Percentiles rank a stretch among this genome's conserved stretches.
phyloP scores from a whole-genome alignment of 2,113 vertebrate genomes.

The Cephalopholis sonnerati region DNA sequence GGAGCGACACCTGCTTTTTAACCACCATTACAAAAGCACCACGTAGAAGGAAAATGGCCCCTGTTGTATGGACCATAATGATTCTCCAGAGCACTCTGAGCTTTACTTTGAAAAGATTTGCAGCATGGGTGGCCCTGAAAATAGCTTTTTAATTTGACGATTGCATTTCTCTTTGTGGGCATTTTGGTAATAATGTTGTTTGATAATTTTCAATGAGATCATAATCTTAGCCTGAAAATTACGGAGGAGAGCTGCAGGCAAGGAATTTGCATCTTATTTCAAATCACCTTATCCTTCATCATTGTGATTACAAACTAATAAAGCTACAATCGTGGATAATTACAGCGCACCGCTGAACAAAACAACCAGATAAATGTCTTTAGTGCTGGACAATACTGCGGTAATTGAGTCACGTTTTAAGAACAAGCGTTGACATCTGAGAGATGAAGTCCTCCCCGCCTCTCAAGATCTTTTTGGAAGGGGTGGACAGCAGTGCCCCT shows the following conservation, averaged over 20 bases:
- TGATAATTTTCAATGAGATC: constrained; percentile 30
- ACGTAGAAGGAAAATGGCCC: neutral
- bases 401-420: constrained; percentile 27
- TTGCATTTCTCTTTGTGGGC: constrained; percentile 13
- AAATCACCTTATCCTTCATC: constrained; percentile 33
- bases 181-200: constrained; percentile 18
- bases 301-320: constrained; percentile 52
- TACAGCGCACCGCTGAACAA: constrained; percentile 10
- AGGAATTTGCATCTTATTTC: constrained; percentile 24
- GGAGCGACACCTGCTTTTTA: constrained; percentile 8
- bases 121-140: constrained; percentile 13
- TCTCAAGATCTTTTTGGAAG: constrained; percentile 32
- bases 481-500: constrained; percentile 53
- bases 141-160: constrained; percentile 26
- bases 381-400: constrained; percentile 29
- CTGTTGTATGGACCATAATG: neutral
- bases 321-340: constrained; percentile 54
- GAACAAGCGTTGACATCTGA: constrained; percentile 33
- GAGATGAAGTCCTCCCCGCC: constrained; percentile 56
- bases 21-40: neutral
- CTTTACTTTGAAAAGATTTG: constrained; percentile 25
- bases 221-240: constrained; percentile 29
- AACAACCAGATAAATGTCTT: neutral
- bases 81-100: neutral
- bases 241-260: constrained; percentile 23